Conservation (phyloP, 1,140 invertebrate species). For the Doryteuthis pealeii region DNA sequence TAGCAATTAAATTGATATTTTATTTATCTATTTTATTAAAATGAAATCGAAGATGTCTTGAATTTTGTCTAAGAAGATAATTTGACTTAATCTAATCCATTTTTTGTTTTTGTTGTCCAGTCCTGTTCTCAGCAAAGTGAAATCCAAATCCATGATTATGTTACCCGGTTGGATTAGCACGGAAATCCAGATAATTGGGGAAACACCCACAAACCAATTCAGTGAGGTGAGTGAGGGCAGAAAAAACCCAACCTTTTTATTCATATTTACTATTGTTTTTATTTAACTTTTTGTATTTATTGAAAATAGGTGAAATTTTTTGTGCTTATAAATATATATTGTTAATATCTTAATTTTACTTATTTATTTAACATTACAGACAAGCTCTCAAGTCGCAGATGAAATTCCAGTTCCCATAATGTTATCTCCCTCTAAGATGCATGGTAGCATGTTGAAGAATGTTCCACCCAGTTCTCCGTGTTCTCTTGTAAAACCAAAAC, state of each 20-base stretch:
- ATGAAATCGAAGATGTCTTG: too few relatives aligned
- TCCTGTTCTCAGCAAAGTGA: conserved; percentile 41
- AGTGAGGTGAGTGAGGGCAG: conserved; percentile 46
- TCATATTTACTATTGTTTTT: not conserved
- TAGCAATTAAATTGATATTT: too few relatives aligned
- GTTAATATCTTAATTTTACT: not conserved
- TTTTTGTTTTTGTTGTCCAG: conserved; percentile 28
- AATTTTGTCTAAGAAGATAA: too few relatives aligned
- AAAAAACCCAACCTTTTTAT: too few relatives aligned
- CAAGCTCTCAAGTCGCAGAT: conserved; percentile 39
- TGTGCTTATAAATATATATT: too few relatives aligned
- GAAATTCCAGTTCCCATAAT: conserved; percentile 45
- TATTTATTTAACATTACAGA: conserved; percentile 26
- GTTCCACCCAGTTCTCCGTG: not conserved
- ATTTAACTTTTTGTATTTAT: not conserved
- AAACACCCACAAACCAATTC: conserved; percentile 52
- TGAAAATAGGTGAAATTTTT: too few relatives aligned
- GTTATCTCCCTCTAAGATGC: conserved; percentile 46
- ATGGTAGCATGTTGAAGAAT: conserved; percentile 52
- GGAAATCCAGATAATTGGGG: conserved; percentile 37
- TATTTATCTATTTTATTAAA: too few relatives aligned
- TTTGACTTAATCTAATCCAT: too few relatives aligned
- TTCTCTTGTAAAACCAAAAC: too few relatives aligned
- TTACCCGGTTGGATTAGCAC: conserved; percentile 45
- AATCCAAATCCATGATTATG: conserved; percentile 39